Base-by-base conservation (phyloP, 1,140 invertebrate species). In the Forficula auricularia region DNA sequence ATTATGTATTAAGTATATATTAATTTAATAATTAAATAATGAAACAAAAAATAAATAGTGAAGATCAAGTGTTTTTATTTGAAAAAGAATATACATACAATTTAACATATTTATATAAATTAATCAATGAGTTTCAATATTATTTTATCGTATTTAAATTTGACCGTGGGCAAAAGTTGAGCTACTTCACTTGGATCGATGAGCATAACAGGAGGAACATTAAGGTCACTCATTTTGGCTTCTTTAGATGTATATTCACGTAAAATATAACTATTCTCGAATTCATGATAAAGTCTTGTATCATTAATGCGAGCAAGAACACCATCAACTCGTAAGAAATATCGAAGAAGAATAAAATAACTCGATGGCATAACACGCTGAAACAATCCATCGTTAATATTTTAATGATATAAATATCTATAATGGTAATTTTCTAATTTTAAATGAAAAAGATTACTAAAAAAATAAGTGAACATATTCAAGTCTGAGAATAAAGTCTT, bases 281-380 rank as follows among this genome's bases (percentile, higher is more conserved):
- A 70, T 59, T 92, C 82, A 56, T 88, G 81, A 59, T 90, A 89
- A 51, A 92, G 70, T 49, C 95, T 71, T 0, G 92, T 97, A 61
- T 98, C 95, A 56, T 86, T 80, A 14, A 94, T 73, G 46, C 83
- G 68, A 0, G 94, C 67, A 54, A 96, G 66, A 0, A 97, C 90
- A 55, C 83, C 74, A 59, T 98, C 95, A 3, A 98, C 85, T 58
- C 95, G 71, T 40, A 98, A 63, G 61, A 95, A 98, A 56, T 84
- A 90, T 52, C 94, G 70, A 19, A 90, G 58, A 0, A 98, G 62
- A 40, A 97, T 73, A 57, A 92, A 97, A 65, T 92, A 94, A 52
- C 83, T 82, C 19, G 73, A 75, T 1, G 86, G 86, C 94, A 98
- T 98, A 0, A 94, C 87, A 55, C 95, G 73, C 86, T 95, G 65